These are phyloP conservation scores for Phylloscopus trochilus DNA, from an alignment of 2,113 vertebrate species.

Conservation along the genomic window DNA sequence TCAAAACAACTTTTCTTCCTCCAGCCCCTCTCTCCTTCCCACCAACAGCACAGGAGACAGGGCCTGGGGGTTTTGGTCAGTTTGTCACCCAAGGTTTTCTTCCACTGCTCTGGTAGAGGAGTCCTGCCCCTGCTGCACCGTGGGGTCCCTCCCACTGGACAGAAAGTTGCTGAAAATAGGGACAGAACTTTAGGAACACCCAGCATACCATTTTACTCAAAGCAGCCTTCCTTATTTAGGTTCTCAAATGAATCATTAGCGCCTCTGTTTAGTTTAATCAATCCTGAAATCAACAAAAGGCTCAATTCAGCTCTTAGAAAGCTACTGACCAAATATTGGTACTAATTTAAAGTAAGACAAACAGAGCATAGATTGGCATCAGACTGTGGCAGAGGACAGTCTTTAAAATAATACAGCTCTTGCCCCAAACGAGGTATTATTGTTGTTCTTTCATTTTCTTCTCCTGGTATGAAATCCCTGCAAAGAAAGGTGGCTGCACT, in stretches of 20 bases:
- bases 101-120: rapidly evolving
- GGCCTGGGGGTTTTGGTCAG: background rate
- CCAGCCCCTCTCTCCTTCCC: background rate
- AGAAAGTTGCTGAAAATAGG: background rate
- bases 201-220: background rate
- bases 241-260: background rate
- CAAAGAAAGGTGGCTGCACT: background rate
- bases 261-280: background rate
- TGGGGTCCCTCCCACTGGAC: background rate
- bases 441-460: background rate
- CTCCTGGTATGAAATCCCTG: background rate
- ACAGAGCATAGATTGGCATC: background rate
- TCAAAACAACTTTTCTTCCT: background rate
- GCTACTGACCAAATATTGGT: background rate
- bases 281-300: background rate
- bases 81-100: rapidly evolving
- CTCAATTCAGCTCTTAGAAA: background rate
- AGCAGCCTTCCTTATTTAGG: background rate
- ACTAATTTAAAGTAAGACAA: background rate
- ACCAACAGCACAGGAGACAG: rapidly evolving
- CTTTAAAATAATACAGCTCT: background rate
- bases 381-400: background rate
- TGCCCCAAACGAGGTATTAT: background rate
- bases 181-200: background rate
- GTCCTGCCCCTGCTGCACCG: rapidly evolving